These are phyloP conservation scores for Trachurus trachurus DNA, from an alignment of 2,797 vertebrate species.

Conservation along the genomic window DNA sequence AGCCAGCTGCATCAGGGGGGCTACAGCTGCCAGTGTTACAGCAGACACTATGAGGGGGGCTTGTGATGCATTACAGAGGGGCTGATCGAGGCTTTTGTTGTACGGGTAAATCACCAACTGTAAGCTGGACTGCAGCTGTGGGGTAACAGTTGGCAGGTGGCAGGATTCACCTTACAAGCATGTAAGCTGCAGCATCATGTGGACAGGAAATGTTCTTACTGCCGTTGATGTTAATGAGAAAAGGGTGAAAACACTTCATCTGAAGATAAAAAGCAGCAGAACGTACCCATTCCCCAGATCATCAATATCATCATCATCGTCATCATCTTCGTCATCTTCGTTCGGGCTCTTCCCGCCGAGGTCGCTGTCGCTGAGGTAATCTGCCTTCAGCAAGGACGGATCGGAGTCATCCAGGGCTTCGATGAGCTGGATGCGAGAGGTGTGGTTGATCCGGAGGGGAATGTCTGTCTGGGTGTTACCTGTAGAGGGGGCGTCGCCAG, in stretches of 20 bases:
- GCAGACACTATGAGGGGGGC: slow-evolving; percentile 30
- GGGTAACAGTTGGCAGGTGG: slow-evolving; percentile 59
- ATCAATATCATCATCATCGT: slow-evolving; percentile 76
- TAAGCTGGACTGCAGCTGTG: slow-evolving; percentile 35
- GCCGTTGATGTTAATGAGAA: not conserved
- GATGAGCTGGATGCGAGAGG: slow-evolving; percentile 91
- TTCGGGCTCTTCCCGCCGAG: slow-evolving; percentile 86
- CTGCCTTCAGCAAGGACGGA: slow-evolving; percentile 90
- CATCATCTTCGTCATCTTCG: slow-evolving; percentile 84
- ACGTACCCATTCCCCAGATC: slow-evolving; percentile 94
- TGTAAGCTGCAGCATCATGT: not conserved
- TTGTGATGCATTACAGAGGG: slow-evolving; percentile 48
- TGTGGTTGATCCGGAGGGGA: slow-evolving; percentile 90
- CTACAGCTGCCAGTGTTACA: slow-evolving; percentile 63
- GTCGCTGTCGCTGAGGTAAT: slow-evolving; percentile 91
- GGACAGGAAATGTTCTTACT: not conserved
- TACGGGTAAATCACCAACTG: slow-evolving; percentile 48
- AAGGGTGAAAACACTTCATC: not conserved
- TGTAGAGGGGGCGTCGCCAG: slow-evolving; percentile 92
- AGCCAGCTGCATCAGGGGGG: slow-evolving; percentile 47
- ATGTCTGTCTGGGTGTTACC: slow-evolving; percentile 85
- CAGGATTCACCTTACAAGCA: slow-evolving; percentile 33
- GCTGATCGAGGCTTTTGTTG: slow-evolving; percentile 50
- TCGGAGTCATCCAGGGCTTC: slow-evolving; percentile 90
- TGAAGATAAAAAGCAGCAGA: not conserved